Percentiles rank a stretch among this genome's conserved stretches.
These are phyloP conservation scores for Dryadula phaetusa DNA, from an alignment of 2,888 invertebrate genomes.

Conservation along the genomic window DNA sequence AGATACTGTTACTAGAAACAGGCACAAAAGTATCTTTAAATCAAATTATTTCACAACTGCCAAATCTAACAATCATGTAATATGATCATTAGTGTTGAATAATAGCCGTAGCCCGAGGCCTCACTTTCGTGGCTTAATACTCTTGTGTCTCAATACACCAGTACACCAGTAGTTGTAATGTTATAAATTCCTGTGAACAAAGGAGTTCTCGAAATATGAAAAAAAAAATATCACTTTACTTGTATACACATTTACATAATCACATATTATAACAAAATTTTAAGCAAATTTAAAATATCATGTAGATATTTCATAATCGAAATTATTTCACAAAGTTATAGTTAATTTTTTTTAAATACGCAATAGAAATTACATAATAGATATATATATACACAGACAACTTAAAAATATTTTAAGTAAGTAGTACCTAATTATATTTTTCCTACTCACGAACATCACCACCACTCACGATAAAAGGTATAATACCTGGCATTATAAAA, in stretches of 20 bases:
- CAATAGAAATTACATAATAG: no score
- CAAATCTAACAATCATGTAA: slow-evolving; percentile 9
- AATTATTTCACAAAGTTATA: no score
- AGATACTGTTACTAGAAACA: neutral
- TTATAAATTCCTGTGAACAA: neutral
- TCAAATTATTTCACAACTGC: slow-evolving; percentile 5
- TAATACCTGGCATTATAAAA: slow-evolving; percentile 5
- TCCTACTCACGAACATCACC: no score
- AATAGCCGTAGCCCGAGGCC: slow-evolving; percentile 4
- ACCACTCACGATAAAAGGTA: no score
- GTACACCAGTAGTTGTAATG: slow-evolving; percentile 5
- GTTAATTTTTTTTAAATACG: no score
- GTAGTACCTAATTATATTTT: no score
- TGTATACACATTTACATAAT: neutral
- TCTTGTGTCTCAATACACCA: slow-evolving; percentile 17
- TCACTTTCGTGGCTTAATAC: slow-evolving; percentile 7
- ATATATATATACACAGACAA: no score
- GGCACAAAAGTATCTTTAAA: neutral
- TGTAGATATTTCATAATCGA: no score
- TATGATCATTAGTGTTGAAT: slow-evolving; percentile 17
- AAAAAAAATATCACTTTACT: neutral
- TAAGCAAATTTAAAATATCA: no score
- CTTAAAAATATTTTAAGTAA: no score
- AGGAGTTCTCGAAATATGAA: neutral
- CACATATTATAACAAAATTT: no score